Evolutionary conservation across 2,888 invertebrate genomes (phyloP).

Genomic region (Ceratothoa steindachneri): DNA sequence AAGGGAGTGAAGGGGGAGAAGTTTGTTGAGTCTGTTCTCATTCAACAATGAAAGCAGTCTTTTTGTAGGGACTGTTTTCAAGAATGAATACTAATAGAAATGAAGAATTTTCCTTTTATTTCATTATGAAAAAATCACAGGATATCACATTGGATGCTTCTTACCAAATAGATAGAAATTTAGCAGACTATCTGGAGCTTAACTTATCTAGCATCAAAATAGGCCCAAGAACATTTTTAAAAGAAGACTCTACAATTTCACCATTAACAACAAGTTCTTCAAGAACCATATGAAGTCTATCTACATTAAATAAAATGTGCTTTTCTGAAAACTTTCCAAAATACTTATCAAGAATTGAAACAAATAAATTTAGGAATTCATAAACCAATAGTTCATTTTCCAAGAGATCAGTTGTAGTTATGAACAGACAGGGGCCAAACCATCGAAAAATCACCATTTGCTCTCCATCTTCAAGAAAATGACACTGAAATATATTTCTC

Average conservation of each 20-base stretch:
- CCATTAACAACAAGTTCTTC: slow-evolving; percentile 43
- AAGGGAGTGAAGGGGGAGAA: too few relatives aligned
- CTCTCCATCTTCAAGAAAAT: slow-evolving; percentile 23
- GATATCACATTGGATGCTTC: too few relatives aligned
- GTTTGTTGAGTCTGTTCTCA: too few relatives aligned
- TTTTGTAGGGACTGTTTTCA: too few relatives aligned
- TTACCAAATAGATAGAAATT: too few relatives aligned
- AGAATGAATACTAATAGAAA: too few relatives aligned
- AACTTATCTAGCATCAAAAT: slow-evolving; percentile 31
- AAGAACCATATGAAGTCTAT: slow-evolving; percentile 38
- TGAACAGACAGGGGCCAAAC: slow-evolving; percentile 39
- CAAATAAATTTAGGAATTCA: slow-evolving; percentile 35
- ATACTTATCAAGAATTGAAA: slow-evolving; percentile 30
- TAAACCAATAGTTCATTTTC: slow-evolving; percentile 41
- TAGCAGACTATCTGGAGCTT: not conserved
- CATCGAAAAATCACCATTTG: slow-evolving; percentile 31
- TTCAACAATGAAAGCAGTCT: too few relatives aligned
- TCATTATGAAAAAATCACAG: too few relatives aligned
- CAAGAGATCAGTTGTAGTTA: slow-evolving; percentile 27
- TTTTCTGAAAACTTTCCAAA: slow-evolving; percentile 39
- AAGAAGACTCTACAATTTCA: slow-evolving; percentile 34
- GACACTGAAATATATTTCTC: not conserved
- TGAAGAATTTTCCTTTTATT: too few relatives aligned
- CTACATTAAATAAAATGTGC: slow-evolving; percentile 32
- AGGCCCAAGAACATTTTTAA: slow-evolving; percentile 30